A percentile compares a stretch with the other conserved stretches of the same genome.
Conservation (phyloP, 2,113 vertebrate genomes). For the Serilophus lunatus region DNA sequence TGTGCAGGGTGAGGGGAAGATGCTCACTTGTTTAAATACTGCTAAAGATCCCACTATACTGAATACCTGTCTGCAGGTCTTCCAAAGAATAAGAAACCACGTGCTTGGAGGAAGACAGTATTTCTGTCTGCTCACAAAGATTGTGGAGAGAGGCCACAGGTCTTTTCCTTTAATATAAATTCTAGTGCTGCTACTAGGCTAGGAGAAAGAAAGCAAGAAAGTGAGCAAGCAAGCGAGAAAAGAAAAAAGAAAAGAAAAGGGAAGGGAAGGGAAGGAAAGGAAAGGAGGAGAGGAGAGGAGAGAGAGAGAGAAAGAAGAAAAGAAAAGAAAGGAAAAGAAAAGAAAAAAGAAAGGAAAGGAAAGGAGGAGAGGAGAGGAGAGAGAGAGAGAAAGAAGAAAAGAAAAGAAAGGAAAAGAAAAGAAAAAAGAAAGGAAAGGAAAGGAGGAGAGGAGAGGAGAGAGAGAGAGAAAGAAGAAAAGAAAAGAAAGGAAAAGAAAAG, state of each 20-base stretch:
- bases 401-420: too few species aligned
- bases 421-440: neutral
- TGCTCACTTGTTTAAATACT: neutral
- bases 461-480: too few species aligned
- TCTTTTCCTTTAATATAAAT: neutral
- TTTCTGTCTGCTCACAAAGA: neutral
- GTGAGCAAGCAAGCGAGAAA: too few species aligned
- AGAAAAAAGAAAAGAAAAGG: too few species aligned
- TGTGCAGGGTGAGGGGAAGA: neutral
- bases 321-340: too few species aligned
- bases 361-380: too few species aligned
- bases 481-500: too few species aligned
- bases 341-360: neutral
- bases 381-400: too few species aligned
- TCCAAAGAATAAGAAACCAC: neutral
- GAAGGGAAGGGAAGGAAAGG: neutral
- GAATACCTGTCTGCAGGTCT: neutral
- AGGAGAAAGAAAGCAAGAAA: neutral
- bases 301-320: too few species aligned
- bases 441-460: too few species aligned
- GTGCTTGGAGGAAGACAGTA: neutral
- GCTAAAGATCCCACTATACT: neutral
- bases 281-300: too few species aligned
- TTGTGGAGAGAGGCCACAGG: neutral
- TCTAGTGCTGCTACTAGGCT: neutral